Evolutionary conservation across 2,888 invertebrate genomes (phyloP).

Genomic region (Punctoribates punctum): DNA sequence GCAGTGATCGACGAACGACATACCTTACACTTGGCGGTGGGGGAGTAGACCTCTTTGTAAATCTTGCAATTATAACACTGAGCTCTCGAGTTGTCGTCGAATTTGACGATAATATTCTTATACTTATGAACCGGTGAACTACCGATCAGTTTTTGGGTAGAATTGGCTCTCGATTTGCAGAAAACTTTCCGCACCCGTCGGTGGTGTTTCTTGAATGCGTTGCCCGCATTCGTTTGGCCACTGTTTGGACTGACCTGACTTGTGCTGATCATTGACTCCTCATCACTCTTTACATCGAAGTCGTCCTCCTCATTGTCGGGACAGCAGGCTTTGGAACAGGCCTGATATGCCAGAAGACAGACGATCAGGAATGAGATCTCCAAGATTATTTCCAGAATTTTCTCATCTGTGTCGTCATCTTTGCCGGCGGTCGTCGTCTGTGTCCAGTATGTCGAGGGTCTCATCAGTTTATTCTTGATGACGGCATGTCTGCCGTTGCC

Average conservation of each 20-base stretch:
- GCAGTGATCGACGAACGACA: constrained; percentile 30
- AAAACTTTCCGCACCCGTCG: constrained; percentile 26
- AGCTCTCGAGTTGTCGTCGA: constrained; percentile 30
- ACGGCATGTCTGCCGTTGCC: background rate
- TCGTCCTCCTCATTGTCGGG: background rate
- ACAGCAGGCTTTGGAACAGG: constrained; percentile 39
- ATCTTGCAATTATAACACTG: constrained; percentile 43
- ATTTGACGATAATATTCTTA: constrained; percentile 34
- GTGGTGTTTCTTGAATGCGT: background rate
- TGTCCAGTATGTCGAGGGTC: constrained; percentile 12
- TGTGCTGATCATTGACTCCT: constrained; percentile 40
- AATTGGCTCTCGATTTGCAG: constrained; percentile 13
- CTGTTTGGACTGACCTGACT: background rate
- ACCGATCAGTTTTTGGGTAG: constrained; percentile 15
- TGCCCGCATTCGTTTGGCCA: background rate
- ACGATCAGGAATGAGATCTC: constrained; percentile 37
- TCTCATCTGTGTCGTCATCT: constrained; percentile 33
- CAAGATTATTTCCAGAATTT: constrained; percentile 39
- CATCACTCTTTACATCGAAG: constrained; percentile 30
- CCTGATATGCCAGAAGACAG: constrained; percentile 39
- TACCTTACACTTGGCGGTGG: constrained; percentile 34
- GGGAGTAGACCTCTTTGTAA: constrained; percentile 41
- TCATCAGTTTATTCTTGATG: constrained; percentile 10
- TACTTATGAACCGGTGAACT: constrained; percentile 15
- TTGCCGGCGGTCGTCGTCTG: background rate